Evolutionary conservation across 2,113 vertebrate species (phyloP).

Genomic region (Haemorhous mexicanus): DNA sequence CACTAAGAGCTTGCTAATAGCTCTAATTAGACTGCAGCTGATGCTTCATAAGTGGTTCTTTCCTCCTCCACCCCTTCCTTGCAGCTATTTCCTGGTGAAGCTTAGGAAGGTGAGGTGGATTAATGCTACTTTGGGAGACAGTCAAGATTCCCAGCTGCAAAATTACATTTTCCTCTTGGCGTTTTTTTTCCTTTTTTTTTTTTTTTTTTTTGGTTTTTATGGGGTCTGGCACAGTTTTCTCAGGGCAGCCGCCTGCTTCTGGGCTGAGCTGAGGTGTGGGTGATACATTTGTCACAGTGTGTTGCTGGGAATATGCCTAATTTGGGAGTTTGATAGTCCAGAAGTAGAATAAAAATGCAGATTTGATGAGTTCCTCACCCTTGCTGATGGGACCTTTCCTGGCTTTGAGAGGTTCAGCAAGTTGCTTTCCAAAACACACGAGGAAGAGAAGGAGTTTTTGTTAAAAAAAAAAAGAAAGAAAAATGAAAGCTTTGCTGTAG

Average conservation of each 20-base stretch:
- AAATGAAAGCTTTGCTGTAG: background rate
- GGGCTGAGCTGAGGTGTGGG: background rate
- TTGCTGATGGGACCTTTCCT: background rate
- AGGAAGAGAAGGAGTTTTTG: background rate
- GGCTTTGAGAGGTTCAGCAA: background rate
- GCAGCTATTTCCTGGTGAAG: slow-evolving; percentile 37
- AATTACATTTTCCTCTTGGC: background rate
- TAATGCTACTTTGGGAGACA: background rate
- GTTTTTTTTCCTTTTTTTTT: background rate
- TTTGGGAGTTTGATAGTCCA: background rate
- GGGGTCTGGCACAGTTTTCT: background rate
- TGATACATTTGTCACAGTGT: background rate
- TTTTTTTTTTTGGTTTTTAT: background rate
- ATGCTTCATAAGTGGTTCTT: slow-evolving; percentile 39
- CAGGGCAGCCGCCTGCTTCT: background rate
- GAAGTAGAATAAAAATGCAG: background rate
- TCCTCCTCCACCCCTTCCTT: background rate
- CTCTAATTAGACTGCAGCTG: slow-evolving; percentile 52
- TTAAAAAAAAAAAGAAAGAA: background rate
- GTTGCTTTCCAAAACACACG: background rate
- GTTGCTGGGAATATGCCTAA: background rate
- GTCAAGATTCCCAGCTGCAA: background rate
- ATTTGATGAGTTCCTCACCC: background rate
- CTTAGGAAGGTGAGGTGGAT: slow-evolving; percentile 41
- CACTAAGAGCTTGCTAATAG: slow-evolving; percentile 52